A percentile compares a stretch with the other conserved stretches of the same genome.
These are phyloP conservation scores for Sinhomidia bicolor DNA, from an alignment of 2,888 invertebrate species.

Conservation along the genomic window DNA sequence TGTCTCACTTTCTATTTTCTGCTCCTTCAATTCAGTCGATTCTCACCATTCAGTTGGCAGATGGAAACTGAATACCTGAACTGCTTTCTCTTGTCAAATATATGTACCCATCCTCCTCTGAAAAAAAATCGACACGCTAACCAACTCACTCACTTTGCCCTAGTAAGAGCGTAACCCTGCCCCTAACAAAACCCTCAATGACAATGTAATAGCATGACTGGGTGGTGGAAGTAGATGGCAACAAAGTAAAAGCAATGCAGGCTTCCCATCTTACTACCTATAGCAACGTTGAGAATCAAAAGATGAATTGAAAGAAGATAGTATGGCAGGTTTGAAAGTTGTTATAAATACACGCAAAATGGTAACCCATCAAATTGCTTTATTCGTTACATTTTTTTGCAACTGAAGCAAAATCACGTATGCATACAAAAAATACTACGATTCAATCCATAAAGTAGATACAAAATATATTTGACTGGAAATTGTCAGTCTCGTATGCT, in stretches of 20 bases:
- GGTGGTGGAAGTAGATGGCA: neutral
- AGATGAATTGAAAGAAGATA: neutral
- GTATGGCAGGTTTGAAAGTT: conserved; percentile 1
- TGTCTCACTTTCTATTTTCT: neutral
- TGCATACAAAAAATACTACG: too few species aligned
- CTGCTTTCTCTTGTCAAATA: conserved; percentile 53
- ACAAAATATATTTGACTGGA: too few species aligned
- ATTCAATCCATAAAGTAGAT: too few species aligned
- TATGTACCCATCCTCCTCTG: conserved; percentile 9
- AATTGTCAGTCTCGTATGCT: too few species aligned
- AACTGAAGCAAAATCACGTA: too few species aligned
- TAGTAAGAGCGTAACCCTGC: neutral
- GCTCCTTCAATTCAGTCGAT: conserved; percentile 34
- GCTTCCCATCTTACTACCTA: neutral
- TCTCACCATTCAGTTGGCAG: conserved; percentile 50
- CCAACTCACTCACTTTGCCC: neutral
- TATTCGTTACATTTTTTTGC: too few species aligned
- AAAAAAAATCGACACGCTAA: neutral
- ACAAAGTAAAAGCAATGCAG: neutral
- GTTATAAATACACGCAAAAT: neutral
- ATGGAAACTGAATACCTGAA: conserved; percentile 65
- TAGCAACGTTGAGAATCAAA: conserved; percentile 8
- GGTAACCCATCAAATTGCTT: neutral
- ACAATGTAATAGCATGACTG: neutral
- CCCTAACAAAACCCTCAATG: neutral